Base-by-base conservation (phyloP, 2,888 invertebrate genomes). In the Diloba caeruleocephala region DNA sequence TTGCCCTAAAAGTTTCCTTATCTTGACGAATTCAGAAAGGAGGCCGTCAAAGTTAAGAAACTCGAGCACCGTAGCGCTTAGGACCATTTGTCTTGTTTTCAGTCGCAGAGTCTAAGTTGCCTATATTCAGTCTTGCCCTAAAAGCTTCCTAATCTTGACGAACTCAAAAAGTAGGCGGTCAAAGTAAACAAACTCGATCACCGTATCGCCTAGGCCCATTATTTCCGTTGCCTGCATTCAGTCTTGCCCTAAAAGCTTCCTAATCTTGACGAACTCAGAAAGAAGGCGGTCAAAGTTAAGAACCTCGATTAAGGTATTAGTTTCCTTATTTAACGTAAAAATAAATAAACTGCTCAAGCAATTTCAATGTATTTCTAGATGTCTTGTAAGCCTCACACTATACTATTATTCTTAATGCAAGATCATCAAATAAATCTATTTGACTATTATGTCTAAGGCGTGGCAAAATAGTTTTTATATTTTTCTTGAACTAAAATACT, bases 401-500 rank as follows among this genome's bases (percentile, higher is more conserved):
- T 10, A 46, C 44, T 46, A 9, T 0, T 5, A n/a, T 36, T 33
- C 21, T 44, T 29, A 45, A 37, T 15, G 14, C 10, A 31, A 39
- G 37, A 53, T 48, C 50, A 52, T 54, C 53, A 53, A 57, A 67
- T 57, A 49, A 57, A 74, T 61, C 32, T 34, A 25, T 14, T 32
- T 41, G 14, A 60, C 62, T 55, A 66, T 65, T 59, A 50, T 45
- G 49, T 45, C 55, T 68, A 10, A 12, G 19, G 12, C 37, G 10
- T 41, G 39, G 50, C 56, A 49, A 82, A 84, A 82, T 81, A 66
- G 71, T 80, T 84, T 85, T 81, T 84, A 81, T 83, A 82, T 83
- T 81, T 83, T 85, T 79, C 79, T 82, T 81, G 82, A 64, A 74
- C 82, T 81, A 84, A n/a, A 83, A 86, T 84, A 81, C 78, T 72